Evolutionary conservation across 2,797 vertebrate genomes (phyloP), one percentile per base, ranked within the genome.

Genomic region (Podarcis siculus): DNA sequence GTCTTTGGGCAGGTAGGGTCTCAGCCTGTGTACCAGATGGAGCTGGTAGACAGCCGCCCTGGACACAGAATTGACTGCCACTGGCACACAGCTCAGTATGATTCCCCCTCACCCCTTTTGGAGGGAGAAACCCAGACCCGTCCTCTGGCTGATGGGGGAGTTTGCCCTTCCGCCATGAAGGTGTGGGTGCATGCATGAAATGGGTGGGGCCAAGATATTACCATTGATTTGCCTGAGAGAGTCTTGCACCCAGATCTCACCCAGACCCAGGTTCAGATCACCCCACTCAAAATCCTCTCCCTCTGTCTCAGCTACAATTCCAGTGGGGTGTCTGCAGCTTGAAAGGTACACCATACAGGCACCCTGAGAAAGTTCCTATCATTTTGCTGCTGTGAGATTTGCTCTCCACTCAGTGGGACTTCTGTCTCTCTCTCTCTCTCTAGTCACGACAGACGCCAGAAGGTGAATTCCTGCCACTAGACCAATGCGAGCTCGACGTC

Each of bases 401-500:
- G 42, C 55, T 87, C 8, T 75, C 8, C 0, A 0, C 8, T 27
- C 32, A 30, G 39, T 27, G 58, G 84, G 19, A 83, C 23, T 87
- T 82, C 90, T 85, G 35, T 21, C 19, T 58, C 9, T 64, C n/a
- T 49, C 69, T 42, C 45, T 81, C 89, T 72, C 9, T 61, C n/a
- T 92, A 98, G 98, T 98, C 98, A 87, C 97, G 98, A 67, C 98
- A 98, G 96, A 98, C 98, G 35, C 98, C 98, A 0, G 98, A 98
- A 94, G 98, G 98, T 1, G 98, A 98, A 95, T 98, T 98, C 93
- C 96, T 98, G 92, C 98, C 98, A 0, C 94, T 98, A 93, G 98
- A 98, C 93, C 98, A 98, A 94, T 98, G 98, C 87, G 98, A 98
- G 89, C 95, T 98, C 95, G 98, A 98, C 4, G 98, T 98, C 87